A percentile compares a stretch with the other conserved stretches of the same genome.
These are phyloP conservation scores for Lepus townsendii DNA, from an alignment of 2,797 vertebrate genomes.

Conservation along the genomic window DNA sequence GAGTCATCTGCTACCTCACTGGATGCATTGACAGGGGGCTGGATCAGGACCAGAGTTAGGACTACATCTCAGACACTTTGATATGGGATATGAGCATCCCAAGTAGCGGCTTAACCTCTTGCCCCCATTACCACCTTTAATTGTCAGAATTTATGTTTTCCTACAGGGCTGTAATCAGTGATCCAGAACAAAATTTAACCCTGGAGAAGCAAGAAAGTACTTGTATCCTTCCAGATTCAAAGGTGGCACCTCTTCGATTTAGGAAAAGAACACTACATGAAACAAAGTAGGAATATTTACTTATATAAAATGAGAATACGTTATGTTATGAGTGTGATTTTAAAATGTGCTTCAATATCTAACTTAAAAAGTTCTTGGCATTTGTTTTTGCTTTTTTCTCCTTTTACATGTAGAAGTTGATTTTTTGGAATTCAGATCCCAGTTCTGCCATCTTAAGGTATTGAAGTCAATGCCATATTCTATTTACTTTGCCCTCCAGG, in stretches of 20 bases:
- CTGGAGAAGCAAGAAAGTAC: conserved; percentile 62
- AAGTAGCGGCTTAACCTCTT: no score
- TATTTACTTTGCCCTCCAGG: background rate
- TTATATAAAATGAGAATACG: background rate
- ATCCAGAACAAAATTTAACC: conserved; percentile 89
- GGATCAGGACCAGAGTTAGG: no score
- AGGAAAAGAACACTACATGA: conserved; percentile 89
- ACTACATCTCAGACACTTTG: background rate
- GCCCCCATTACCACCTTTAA: background rate
- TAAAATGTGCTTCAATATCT: background rate
- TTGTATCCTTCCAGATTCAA: conserved; percentile 71
- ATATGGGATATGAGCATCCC: background rate
- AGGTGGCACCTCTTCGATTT: conserved; percentile 76
- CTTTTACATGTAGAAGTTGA: background rate
- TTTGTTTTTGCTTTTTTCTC: background rate
- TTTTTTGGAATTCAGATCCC: conserved; percentile 34
- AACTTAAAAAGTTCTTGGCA: background rate
- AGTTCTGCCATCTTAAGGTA: background rate
- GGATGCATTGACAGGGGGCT: no score
- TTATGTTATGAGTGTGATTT: background rate
- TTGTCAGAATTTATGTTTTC: conserved; percentile 35
- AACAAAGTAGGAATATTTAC: conserved; percentile 87
- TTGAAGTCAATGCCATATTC: background rate
- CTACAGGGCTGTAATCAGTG: conserved; percentile 91
- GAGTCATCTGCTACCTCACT: no score